phyloP scores from a whole-genome alignment of 2,113 vertebrate genomes.

The Alosa alosa region DNA sequence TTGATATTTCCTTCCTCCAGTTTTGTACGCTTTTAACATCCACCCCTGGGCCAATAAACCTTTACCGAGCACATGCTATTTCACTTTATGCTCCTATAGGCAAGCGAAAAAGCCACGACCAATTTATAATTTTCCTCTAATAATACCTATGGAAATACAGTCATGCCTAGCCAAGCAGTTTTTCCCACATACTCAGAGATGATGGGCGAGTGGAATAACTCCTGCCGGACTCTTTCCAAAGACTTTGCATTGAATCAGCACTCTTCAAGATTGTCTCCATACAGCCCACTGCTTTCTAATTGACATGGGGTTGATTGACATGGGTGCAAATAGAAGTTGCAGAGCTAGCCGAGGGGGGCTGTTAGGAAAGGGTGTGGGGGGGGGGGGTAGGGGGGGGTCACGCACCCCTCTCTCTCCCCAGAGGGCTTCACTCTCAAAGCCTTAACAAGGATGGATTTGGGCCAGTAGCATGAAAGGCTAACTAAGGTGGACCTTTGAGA shows the following conservation, averaged over 20 bases:
- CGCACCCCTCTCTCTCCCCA: constrained; percentile 38
- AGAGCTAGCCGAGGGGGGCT: not conserved
- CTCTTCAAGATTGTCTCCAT: not conserved
- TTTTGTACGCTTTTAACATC: not conserved
- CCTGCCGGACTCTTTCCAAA: not conserved
- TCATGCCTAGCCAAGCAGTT: not conserved
- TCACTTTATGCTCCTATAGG: not conserved
- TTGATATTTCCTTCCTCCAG: not conserved
- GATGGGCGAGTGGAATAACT: not conserved
- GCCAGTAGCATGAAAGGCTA: not conserved
- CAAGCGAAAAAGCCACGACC: not conserved
- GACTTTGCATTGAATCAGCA: not conserved
- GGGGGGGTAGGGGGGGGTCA: not conserved
- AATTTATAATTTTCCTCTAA: not conserved
- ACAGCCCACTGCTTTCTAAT: not conserved
- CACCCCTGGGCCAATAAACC: not conserved
- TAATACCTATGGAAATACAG: constrained; percentile 3
- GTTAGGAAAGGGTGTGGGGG: not conserved
- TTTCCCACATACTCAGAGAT: not conserved
- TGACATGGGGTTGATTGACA: not conserved
- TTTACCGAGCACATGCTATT: not conserved
- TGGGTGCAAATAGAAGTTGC: not conserved
- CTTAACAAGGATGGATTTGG: constrained; percentile 11
- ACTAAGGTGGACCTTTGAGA: not conserved
- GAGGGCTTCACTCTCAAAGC: not conserved